Evolutionary conservation across 2,797 vertebrate genomes (phyloP), one percentile per base, ranked within the genome.

Genomic region (Halcyon badia): DNA sequence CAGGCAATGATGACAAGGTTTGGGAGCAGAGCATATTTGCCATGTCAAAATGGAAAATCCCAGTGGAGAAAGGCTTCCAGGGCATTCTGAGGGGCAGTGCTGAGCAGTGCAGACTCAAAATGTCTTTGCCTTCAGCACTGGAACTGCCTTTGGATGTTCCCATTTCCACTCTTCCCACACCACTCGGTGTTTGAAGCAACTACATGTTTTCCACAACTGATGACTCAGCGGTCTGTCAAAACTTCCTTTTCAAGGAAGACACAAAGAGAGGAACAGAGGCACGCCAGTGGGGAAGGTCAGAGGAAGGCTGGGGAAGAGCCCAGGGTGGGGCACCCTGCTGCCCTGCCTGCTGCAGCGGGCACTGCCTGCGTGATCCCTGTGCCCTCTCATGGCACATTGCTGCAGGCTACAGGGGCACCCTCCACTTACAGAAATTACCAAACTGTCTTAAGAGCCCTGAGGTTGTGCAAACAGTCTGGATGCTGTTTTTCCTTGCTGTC

Each of bases 291-390:
- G 19, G 33, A 69, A 89, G 61, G 49, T 68, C 66, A 78, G 31
- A 37, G 0, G 0, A 71, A 88, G n/a, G 52, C 9, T 64, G 72
- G 42, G 28, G 54, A 70, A 68, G 15, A 75, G 2, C 57, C 12
- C 22, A 17, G 10, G 33, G 33, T 0, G 1, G 30, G 28, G 7
- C 26, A 37, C 11, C 33, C 22, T 4, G 1, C 25, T 11, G 11
- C 52, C 60, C 39, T 77, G 5, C 31, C 20, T 4, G 1, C 28
- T 11, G 11, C 48, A 56, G 35, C 73, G 5, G 41, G 24, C 37
- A 49, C 25, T 4, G 3, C 15, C 21, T 48, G 18, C 7, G 14
- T 51, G 42, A 54, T 25, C 25, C 37, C 54, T 0, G 0, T 49
- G 46, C 16, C 39, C n/a, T 83, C 26, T 33, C 14, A n/a, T 0